A percentile compares a stretch with the other conserved stretches of the same genome.
Conservation (phyloP, 2,113 vertebrate genomes). For the Gulo gulo region DNA sequence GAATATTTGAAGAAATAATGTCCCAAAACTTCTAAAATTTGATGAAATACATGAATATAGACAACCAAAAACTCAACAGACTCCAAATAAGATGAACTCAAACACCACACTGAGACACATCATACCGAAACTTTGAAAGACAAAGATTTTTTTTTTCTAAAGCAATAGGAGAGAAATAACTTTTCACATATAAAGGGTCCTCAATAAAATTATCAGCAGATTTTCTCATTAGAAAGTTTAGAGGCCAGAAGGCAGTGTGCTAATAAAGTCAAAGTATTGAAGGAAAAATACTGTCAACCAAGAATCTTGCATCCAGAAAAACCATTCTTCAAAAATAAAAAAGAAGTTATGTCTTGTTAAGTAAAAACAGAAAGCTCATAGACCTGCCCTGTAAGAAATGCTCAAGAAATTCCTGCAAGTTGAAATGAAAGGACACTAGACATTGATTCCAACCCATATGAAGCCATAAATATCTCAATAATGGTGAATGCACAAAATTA, state of each 20-base stretch:
- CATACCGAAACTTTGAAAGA: background rate
- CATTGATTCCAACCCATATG: background rate
- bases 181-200: background rate
- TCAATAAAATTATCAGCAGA: background rate
- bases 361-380: background rate
- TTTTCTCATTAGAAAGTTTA: background rate
- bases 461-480: background rate
- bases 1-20: background rate
- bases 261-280: background rate
- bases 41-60: background rate
- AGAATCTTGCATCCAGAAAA: background rate
- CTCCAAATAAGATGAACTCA: background rate
- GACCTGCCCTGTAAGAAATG: background rate
- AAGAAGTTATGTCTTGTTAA: background rate
- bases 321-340: background rate
- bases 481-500: background rate
- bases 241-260: background rate
- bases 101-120: background rate
- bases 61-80: background rate
- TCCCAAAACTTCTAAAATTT: background rate
- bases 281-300: background rate
- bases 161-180: background rate
- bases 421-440: background rate
- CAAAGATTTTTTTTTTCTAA: background rate
- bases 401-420: background rate